phyloP scores from a whole-genome alignment of 2,113 vertebrate species.

The Zingel zingel region DNA sequence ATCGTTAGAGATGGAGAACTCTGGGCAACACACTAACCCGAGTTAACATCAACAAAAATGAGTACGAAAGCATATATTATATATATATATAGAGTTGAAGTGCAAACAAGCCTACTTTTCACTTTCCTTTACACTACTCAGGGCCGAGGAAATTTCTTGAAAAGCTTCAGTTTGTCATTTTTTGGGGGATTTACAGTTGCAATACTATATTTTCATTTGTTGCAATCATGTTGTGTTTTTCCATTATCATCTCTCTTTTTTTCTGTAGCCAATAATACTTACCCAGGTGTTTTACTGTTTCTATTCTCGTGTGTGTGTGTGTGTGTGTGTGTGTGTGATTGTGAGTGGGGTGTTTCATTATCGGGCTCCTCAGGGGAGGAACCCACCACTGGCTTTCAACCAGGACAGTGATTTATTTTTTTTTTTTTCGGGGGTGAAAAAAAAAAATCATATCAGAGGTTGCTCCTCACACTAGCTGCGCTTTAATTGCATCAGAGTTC shows the following conservation, averaged over 20 bases:
- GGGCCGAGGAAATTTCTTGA: too few relatives aligned
- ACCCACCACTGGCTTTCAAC: constrained; percentile 27
- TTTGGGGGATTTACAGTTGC: background rate
- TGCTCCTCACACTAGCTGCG: constrained; percentile 30
- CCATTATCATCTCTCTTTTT: constrained; percentile 25
- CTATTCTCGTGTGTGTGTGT: constrained; percentile 31
- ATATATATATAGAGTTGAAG: too few relatives aligned
- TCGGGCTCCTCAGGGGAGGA: constrained; percentile 65
- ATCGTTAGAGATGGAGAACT: too few relatives aligned
- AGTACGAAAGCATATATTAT: too few relatives aligned
- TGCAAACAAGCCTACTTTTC: too few relatives aligned
- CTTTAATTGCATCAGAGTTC: constrained; percentile 61
- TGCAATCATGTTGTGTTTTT: background rate
- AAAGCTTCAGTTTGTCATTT: too few relatives aligned
- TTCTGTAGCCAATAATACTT: background rate
- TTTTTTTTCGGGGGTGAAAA: constrained; percentile 24
- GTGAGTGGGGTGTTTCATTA: constrained; percentile 77
- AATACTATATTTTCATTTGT: background rate
- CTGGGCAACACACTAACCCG: too few relatives aligned
- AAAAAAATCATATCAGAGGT: constrained; percentile 56
- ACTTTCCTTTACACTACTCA: background rate
- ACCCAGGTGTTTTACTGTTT: constrained; percentile 32
- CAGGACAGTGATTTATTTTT: constrained; percentile 9
- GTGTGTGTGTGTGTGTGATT: constrained; percentile 22
- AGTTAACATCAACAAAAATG: too few relatives aligned